Evolutionary conservation across 2,888 invertebrate species (phyloP).

Genomic region (Pseudeuparius sepicola): DNA sequence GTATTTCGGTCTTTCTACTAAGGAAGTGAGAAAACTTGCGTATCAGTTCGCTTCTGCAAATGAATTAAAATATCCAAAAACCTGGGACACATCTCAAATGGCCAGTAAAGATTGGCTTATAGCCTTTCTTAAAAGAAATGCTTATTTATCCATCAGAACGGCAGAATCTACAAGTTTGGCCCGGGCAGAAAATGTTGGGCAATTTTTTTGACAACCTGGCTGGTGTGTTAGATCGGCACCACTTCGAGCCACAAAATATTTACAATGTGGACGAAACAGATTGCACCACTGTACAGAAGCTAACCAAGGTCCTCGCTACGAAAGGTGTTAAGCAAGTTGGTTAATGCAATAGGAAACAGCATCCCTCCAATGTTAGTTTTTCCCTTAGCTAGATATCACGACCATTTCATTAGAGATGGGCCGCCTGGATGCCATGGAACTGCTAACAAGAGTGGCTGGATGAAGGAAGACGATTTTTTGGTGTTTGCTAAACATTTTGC

Average conservation of each 20-base stretch:
- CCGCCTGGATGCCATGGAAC: slow-evolving; percentile 8
- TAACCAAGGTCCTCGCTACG: slow-evolving; percentile 4
- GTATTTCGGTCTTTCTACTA: too few relatives aligned
- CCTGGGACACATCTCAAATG: too few relatives aligned
- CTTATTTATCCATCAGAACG: slow-evolving; percentile 13
- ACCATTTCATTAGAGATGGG: slow-evolving; percentile 12
- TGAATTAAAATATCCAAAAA: too few relatives aligned
- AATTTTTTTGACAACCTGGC: slow-evolving; percentile 13
- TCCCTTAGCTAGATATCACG: slow-evolving; percentile 4
- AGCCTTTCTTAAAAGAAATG: slow-evolving; percentile 15
- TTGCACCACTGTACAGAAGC: slow-evolving; percentile 10
- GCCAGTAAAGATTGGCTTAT: slow-evolving; percentile 10
- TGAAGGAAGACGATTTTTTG: slow-evolving; percentile 5
- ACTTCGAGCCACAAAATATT: slow-evolving; percentile 9
- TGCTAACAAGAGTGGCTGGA: slow-evolving; percentile 8
- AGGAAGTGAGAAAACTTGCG: too few relatives aligned
- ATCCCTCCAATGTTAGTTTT: slow-evolving; percentile 12
- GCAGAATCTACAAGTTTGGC: slow-evolving; percentile 13
- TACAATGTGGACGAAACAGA: slow-evolving; percentile 11
- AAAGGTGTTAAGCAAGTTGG: slow-evolving; percentile 10
- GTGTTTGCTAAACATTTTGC: neutral
- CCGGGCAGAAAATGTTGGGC: slow-evolving; percentile 9
- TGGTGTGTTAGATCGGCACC: slow-evolving; percentile 8
- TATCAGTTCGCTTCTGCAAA: too few relatives aligned
- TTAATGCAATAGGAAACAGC: slow-evolving; percentile 11